Evolutionary conservation across 2,888 invertebrate species (phyloP).

Genomic region (Caenorhabditis plicata): DNA sequence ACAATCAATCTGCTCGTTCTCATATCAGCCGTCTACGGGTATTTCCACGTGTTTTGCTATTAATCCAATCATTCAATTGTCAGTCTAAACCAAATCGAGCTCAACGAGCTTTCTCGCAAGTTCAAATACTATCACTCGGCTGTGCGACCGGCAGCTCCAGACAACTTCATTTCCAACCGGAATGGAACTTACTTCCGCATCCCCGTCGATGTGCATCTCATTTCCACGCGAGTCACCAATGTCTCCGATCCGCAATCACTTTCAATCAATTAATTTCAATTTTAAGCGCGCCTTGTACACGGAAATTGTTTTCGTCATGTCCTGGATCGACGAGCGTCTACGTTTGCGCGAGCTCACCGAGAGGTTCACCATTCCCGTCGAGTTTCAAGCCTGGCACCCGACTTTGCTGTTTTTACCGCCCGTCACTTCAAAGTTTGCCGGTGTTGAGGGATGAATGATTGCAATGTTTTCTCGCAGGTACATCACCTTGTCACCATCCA

Average conservation of each 20-base stretch:
- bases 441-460: no score
- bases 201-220: slow-evolving; percentile 32
- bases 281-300: slow-evolving; percentile 41
- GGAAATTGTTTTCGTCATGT: slow-evolving; percentile 46
- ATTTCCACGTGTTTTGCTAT: no score
- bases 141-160: slow-evolving; percentile 52
- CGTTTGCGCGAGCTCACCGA: slow-evolving; percentile 56
- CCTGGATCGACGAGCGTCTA: slow-evolving; percentile 60
- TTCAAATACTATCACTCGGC: slow-evolving; percentile 61
- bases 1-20: no score
- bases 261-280: neutral
- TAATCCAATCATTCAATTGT: no score
- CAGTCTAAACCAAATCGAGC: slow-evolving; percentile 52
- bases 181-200: slow-evolving; percentile 51
- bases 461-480: no score
- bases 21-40: no score
- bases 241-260: no score
- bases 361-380: slow-evolving; percentile 45
- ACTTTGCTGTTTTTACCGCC: slow-evolving; percentile 20
- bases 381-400: slow-evolving; percentile 40
- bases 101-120: slow-evolving; percentile 57
- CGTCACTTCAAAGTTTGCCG: slow-evolving; percentile 18
- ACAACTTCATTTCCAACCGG: slow-evolving; percentile 35
- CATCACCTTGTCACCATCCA: slow-evolving; percentile 17
- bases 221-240: slow-evolving; percentile 24